Conservation (phyloP, 2,113 vertebrate genomes). For the Fulmarus glacialis region DNA sequence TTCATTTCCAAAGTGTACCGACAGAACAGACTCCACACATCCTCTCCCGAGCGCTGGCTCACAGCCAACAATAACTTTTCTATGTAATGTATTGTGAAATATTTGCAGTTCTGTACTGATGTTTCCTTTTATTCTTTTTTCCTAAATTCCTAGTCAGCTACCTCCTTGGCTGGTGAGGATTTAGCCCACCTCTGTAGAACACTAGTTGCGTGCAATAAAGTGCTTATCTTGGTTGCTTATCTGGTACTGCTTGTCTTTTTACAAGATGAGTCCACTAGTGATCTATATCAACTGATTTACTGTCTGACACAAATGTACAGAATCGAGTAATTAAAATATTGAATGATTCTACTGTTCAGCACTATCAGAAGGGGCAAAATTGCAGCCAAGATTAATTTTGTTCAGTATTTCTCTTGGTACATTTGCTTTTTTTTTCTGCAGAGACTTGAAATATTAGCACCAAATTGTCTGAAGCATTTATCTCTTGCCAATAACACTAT, state of each 20-base stretch:
- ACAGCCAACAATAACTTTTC: not conserved
- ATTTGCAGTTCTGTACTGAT: not conserved
- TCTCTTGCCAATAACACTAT: constrained; percentile 40
- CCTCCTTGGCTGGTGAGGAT: not conserved
- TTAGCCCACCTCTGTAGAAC: not conserved
- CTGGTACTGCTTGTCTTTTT: not conserved
- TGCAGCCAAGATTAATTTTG: not conserved
- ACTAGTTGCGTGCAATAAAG: not conserved
- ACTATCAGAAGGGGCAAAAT: not conserved
- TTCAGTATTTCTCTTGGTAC: not conserved
- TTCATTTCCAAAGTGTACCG: not conserved
- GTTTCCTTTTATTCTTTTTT: not conserved
- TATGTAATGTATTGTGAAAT: not conserved
- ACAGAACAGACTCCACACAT: not conserved
- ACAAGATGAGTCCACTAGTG: not conserved
- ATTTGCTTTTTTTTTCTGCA: not conserved
- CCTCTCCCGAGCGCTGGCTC: not conserved
- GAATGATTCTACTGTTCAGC: not conserved
- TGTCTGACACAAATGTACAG: not conserved
- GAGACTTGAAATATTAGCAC: constrained; percentile 27
- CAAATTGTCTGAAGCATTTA: constrained; percentile 46
- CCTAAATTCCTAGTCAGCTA: not conserved
- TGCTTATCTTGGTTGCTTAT: not conserved
- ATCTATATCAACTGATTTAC: not conserved
- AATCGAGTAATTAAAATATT: not conserved